These are phyloP conservation scores for Apoda limacodes DNA, from an alignment of 2,888 invertebrate species.

Conservation along the genomic window DNA sequence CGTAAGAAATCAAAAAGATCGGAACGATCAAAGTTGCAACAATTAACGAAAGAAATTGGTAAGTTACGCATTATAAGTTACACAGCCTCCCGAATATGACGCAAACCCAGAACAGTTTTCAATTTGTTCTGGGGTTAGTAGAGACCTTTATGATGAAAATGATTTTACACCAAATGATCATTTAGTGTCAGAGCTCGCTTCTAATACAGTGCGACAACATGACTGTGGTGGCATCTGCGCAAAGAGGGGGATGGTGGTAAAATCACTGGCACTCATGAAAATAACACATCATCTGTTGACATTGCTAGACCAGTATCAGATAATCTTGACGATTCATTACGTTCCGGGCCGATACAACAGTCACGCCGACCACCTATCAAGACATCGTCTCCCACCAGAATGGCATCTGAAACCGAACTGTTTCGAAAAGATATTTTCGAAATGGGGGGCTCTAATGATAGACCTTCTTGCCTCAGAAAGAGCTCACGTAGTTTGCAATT, in stretches of 20 bases:
- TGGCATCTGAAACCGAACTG: conserved; percentile 7
- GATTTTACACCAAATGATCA: too few species aligned
- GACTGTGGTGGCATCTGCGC: conserved; percentile 11
- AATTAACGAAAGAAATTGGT: too few species aligned
- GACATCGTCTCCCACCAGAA: conserved; percentile 5
- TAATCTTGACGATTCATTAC: conserved; percentile 8
- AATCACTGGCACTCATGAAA: conserved; percentile 9
- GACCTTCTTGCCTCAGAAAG: conserved; percentile 20
- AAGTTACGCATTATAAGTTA: too few species aligned
- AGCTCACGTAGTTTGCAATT: conserved; percentile 12
- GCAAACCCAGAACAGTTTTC: too few species aligned
- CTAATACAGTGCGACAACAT: conserved; percentile 13
- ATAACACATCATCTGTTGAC: conserved; percentile 7
- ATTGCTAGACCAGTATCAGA: conserved; percentile 2
- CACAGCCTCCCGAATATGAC: too few species aligned
- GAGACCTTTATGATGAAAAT: too few species aligned
- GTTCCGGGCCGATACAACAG: conserved; percentile 14
- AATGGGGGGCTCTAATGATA: conserved; percentile 8
- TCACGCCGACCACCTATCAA: conserved; percentile 10
- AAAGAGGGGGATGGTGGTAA: conserved; percentile 16
- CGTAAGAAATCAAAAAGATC: too few species aligned
- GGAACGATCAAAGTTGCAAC: too few species aligned
- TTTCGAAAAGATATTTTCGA: conserved; percentile 2
- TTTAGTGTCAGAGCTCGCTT: conserved; percentile 1
- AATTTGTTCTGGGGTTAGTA: too few species aligned